Conservation (phyloP, 2,888 invertebrate genomes). For the Hypomecis atomaria region DNA sequence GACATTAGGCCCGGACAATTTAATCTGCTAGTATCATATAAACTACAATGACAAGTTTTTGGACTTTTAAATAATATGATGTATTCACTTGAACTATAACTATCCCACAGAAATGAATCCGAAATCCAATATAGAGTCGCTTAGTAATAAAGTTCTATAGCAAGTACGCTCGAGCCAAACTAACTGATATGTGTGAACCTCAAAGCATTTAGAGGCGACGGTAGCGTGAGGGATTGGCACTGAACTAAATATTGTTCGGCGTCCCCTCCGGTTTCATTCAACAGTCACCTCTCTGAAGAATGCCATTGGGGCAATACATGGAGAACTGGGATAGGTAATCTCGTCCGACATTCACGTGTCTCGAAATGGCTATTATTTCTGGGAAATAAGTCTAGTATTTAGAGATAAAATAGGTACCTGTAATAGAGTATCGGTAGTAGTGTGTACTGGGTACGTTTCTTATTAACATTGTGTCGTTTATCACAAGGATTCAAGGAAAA, state of each 20-base stretch:
- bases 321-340: conserved; percentile 12
- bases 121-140: conserved; percentile 29
- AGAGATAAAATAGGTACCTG: neutral
- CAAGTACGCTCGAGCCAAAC: conserved; percentile 40
- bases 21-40: no score
- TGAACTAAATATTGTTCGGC: conserved; percentile 46
- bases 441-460: no score
- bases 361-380: conserved; percentile 7
- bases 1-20: no score
- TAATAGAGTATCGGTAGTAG: neutral
- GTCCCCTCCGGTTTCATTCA: conserved; percentile 33
- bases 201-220: conserved; percentile 34
- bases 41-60: no score
- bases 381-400: conserved; percentile 3
- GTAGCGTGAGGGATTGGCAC: conserved; percentile 23
- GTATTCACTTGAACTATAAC: neutral
- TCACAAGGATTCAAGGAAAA: no score
- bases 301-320: conserved; percentile 19
- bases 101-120: conserved; percentile 1
- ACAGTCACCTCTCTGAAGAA: conserved; percentile 29
- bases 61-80: no score
- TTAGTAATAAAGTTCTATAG: conserved; percentile 47
- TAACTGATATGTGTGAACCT: conserved; percentile 46
- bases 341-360: conserved; percentile 4
- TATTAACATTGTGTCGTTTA: no score